These are phyloP conservation scores for Metridium senile DNA, from an alignment of 92 coral and sea anemone species.

Conservation along the genomic window DNA sequence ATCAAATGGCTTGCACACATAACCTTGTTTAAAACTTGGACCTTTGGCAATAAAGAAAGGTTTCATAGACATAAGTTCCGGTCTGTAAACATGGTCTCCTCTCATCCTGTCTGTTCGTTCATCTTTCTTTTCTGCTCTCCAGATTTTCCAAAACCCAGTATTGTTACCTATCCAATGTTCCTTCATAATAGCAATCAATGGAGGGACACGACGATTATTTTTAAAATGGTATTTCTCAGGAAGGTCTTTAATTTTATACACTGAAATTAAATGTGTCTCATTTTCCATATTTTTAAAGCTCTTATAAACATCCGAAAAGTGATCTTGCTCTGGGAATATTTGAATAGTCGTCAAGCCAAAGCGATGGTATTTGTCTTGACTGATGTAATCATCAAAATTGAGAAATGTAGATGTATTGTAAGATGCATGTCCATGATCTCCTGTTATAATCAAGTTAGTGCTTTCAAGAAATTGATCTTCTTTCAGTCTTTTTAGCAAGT, in stretches of 20 bases:
- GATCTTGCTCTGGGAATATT: conserved; percentile 50
- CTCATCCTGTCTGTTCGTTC: neutral
- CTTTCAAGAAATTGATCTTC: conserved; percentile 41
- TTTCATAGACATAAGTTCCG: conserved; percentile 62
- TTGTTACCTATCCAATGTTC: conserved; percentile 67
- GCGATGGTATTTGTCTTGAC: conserved; percentile 34
- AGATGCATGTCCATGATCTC: conserved; percentile 80
- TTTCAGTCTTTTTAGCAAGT: conserved; percentile 56
- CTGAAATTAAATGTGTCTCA: conserved; percentile 46
- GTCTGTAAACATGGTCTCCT: conserved; percentile 70
- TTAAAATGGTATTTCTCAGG: conserved; percentile 70
- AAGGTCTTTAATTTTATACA: conserved; percentile 67
- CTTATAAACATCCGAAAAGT: conserved; percentile 29
- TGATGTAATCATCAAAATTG: conserved; percentile 58
- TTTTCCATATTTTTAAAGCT: conserved; percentile 48
- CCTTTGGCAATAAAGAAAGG: conserved; percentile 93
- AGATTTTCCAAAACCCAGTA: conserved; percentile 40
- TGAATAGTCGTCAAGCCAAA: conserved; percentile 38
- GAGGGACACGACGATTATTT: conserved; percentile 65
- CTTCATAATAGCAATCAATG: conserved; percentile 53
- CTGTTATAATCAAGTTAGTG: conserved; percentile 67
- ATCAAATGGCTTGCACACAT: conserved; percentile 59
- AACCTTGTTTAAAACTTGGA: conserved; percentile 80
- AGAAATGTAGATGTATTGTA: conserved; percentile 52
- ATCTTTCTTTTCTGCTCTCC: conserved; percentile 22